Conservation (phyloP, 2,113 vertebrate genomes). For the human region GRCh38 chr4:172860501-172861000, state of each 20-base stretch:
- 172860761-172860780: slow-evolving; percentile 19
- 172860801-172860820: background rate
- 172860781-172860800: background rate
- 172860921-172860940: background rate
- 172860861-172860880: background rate
- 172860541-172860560: background rate
- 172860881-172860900: slow-evolving; percentile 11
- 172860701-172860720: background rate
- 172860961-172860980: background rate
- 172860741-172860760: background rate
- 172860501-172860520: background rate
- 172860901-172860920: background rate
- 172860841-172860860: background rate
- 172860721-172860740: background rate
- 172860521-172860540: background rate
- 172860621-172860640: background rate
- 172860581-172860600: background rate
- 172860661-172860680: background rate
- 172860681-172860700: slow-evolving; percentile 13
- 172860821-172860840: background rate
- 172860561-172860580: background rate
- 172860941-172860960: background rate
- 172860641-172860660: background rate
- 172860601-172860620: background rate
- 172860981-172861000: background rate